These are phyloP conservation scores for Dinoponera quadriceps DNA, from an alignment of 1,140 invertebrate species.

Conservation along the genomic window DNA sequence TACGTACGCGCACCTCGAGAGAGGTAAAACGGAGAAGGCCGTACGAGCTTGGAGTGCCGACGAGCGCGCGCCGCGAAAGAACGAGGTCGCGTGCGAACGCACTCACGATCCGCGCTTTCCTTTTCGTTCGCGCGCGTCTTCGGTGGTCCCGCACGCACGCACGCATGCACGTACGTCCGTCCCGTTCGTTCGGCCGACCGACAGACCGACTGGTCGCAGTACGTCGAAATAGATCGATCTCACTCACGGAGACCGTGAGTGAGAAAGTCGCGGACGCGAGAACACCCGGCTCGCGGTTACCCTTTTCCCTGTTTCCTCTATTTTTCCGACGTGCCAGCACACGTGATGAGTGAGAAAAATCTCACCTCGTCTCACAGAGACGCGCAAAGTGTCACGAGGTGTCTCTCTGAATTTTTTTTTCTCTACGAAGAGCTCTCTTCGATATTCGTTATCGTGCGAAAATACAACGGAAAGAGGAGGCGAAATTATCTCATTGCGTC, in stretches of 20 bases:
- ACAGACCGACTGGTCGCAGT: conserved; percentile 5
- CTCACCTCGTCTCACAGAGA: too few species aligned
- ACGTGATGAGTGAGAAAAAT: too few species aligned
- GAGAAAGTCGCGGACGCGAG: not conserved
- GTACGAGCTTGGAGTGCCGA: conserved; percentile 62
- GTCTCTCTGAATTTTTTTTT: too few species aligned
- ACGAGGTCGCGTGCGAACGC: conserved; percentile 43
- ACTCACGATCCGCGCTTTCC: conserved; percentile 54
- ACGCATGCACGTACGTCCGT: not conserved
- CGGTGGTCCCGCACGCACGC: not conserved
- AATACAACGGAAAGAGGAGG: too few species aligned
- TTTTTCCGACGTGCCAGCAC: too few species aligned
- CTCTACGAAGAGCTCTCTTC: too few species aligned
- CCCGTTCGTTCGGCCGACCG: too few species aligned
- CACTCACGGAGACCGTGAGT: conserved; percentile 3
- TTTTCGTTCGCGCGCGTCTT: conserved; percentile 55
- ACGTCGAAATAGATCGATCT: conserved; percentile 38
- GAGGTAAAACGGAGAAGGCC: conserved; percentile 59
- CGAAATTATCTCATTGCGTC: too few species aligned
- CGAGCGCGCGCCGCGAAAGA: conserved; percentile 35
- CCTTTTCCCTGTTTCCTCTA: not conserved
- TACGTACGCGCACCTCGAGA: conserved; percentile 36
- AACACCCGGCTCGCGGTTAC: not conserved
- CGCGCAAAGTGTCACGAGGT: too few species aligned
- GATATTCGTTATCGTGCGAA: too few species aligned